Evolutionary conservation across 1,140 invertebrate genomes (phyloP), one percentile per base, ranked within the genome.

Genomic region (Aphelinus atriplicis): DNA sequence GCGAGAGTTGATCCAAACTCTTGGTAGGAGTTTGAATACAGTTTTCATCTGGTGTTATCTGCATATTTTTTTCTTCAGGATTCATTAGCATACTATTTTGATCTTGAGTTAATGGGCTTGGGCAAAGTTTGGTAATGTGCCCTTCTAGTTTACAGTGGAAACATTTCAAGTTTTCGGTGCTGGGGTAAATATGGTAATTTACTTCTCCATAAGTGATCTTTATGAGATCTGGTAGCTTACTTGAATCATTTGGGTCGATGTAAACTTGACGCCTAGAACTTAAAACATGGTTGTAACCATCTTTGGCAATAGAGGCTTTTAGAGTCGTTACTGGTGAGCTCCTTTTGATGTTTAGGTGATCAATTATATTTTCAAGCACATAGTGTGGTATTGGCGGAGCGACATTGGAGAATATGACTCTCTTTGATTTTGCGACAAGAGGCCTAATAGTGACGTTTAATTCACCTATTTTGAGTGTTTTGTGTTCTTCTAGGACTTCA

Each of bases 111-210:
- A 4, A 48, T 71, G 69, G 9, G 57, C 50, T 62, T 76, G n/a
- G n/a, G n/a, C n/a, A n/a, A n/a, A n/a, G n/a, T n/a, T 58, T 62
- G 61, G 55, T 7, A 72, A 68, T n/a, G n/a, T n/a, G n/a, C n/a
- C n/a, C n/a, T n/a, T n/a, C n/a, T n/a, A n/a, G n/a, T n/a, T n/a
- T n/a, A 10, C 63, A 71, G 2, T 68, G 5, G 43, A 76, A 76
- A n/a, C 75, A 76, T 9, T 69, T 67, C 46, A 71, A 53, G 10
- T 42, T 42, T 1, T 73, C 66, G 26, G 70, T 68, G 2, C 60
- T 26, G 2, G 56, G n/a, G n/a, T n/a, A n/a, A n/a, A n/a, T n/a
- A n/a, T n/a, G n/a, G n/a, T n/a, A n/a, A n/a, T n/a, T n/a, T n/a
- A n/a, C n/a, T n/a, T n/a, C n/a, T n/a, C n/a, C n/a, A n/a, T n/a